Evolutionary conservation across 2,888 invertebrate species (phyloP).

Genomic region (Synanthedon formicaeformis): DNA sequence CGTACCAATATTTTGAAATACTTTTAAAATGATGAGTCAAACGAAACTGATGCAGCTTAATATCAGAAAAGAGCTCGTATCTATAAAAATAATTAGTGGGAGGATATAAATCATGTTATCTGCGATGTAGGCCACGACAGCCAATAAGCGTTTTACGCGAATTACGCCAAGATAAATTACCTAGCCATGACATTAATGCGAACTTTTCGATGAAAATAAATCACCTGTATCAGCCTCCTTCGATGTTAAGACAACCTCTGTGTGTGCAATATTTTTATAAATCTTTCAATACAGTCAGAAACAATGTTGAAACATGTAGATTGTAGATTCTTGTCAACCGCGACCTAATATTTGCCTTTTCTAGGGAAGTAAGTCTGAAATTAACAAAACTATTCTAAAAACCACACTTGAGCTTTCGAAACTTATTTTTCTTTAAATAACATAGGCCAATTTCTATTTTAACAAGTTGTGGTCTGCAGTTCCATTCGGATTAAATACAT

Average conservation of each 20-base stretch:
- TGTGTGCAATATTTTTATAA: slow-evolving; percentile 20
- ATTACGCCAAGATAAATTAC: slow-evolving; percentile 59
- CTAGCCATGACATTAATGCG: slow-evolving; percentile 49
- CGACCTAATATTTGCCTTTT: too few relatives aligned
- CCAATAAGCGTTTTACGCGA: slow-evolving; percentile 61
- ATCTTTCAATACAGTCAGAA: slow-evolving; percentile 10
- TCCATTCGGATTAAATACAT: too few relatives aligned
- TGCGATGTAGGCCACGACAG: slow-evolving; percentile 44
- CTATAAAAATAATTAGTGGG: slow-evolving; percentile 34
- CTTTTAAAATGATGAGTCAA: not conserved
- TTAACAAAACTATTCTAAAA: too few relatives aligned
- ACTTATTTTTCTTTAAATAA: too few relatives aligned
- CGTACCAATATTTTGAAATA: too few relatives aligned
- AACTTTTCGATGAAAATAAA: slow-evolving; percentile 48
- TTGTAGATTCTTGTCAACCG: too few relatives aligned
- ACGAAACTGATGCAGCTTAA: slow-evolving; percentile 8
- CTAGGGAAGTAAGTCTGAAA: too few relatives aligned
- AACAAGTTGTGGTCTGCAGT: too few relatives aligned
- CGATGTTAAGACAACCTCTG: slow-evolving; percentile 22
- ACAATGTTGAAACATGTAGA: too few relatives aligned
- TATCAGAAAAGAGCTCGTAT: slow-evolving; percentile 14
- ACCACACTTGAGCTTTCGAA: too few relatives aligned
- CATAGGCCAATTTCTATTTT: too few relatives aligned
- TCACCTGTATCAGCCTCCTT: slow-evolving; percentile 42
- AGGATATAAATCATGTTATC: slow-evolving; percentile 49